Base-by-base conservation (phyloP, 2,888 invertebrate species). In the Cosmia pyralina region DNA sequence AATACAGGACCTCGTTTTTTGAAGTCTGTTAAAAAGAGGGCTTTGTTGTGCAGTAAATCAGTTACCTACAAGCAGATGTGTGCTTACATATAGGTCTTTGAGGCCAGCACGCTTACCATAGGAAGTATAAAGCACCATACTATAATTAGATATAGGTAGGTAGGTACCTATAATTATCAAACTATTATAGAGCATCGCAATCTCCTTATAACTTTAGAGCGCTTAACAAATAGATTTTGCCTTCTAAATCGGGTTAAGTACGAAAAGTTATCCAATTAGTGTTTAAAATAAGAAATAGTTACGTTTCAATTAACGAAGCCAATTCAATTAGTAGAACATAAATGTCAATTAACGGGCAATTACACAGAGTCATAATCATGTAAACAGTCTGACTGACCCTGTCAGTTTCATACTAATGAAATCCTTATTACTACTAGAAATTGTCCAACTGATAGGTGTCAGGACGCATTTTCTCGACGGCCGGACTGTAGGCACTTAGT, bases 181-280 rank as follows among this genome's bases (percentile, higher is more conserved):
- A 79, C 86, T 86, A 88, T 87, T 88, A 90, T 83, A 79, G 76
- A 62, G 72, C 78, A 70, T 76, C 69, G 82, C 84, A 83, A 87
- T 82, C 86, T 86, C 70, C 72, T 82, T 72, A 76, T 85, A 80
- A 81, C 72, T 83, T 87, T 77, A 83, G 78, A 83, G 72, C 72
- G 73, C 77, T 76, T 70, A 73, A 69, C 1, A 17, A 17, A 65
- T 53, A 53, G 28, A 34, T 75, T 62, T 71, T 66, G 34, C 63
- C 11, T 55, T 50, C 6, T 63, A 44, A 77, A 64, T 34, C 13
- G 4, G 34, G 19, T 78, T 63, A 28, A 28, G 28, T 28, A 72
- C 58, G 22, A 67, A 68, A 79, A 64, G 34, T 41, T 34, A 41
- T 34, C 77, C n/a, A 38, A 63, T 63, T 57, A 58, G 13, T 13